Evolutionary conservation across 2,113 vertebrate species (phyloP), one percentile per base, ranked within the genome.

Genomic region (Calidris pugnax): DNA sequence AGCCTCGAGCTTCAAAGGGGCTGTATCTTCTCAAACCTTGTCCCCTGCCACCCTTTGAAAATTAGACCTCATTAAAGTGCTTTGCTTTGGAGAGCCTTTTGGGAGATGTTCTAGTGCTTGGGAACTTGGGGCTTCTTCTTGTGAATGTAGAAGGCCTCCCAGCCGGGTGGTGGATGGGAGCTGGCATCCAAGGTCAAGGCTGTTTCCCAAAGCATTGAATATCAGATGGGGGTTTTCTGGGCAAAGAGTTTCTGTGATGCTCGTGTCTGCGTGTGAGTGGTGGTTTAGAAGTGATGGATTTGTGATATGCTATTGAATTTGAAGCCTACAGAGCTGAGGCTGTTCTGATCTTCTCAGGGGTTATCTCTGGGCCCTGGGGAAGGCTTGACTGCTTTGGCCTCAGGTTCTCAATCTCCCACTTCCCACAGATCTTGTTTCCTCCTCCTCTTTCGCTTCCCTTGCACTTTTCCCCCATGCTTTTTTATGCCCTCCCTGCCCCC

Each of bases 401-500:
- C 88, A 64, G 85, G 14, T 41, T 73, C 69, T 81, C 69, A 26
- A 12, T 81, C 59, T 85, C 71, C 83, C 5, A 11, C 92, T 94
- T 86, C 72, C 85, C 66, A 67, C 92, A 88, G 80, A 53, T 50
- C 82, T 33, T 56, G 56, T 79, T 79, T 78, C 85, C 89, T 94
- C 59, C n/a, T 73, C 76, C 81, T 82, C 53, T 85, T 93, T 87
- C 33, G 4, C 90, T 91, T 94, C 55, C 50, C 67, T 82, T 74
- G 18, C 22, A 26, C 76, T 92, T 85, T 9, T 9, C 67, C 55
- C 43, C 18, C 2, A 1, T 14, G 53, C 27, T 45, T 62, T 57
- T 27, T 81, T 60, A 10, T 7, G 8, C 30, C 17, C 20, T 8
- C 5, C 60, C 17, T 5, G 8, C 27, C 26, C 51, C 27, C 51